Conservation (phyloP, 92 coral and sea anemone genomes). For the Epizoanthus rinbou region DNA sequence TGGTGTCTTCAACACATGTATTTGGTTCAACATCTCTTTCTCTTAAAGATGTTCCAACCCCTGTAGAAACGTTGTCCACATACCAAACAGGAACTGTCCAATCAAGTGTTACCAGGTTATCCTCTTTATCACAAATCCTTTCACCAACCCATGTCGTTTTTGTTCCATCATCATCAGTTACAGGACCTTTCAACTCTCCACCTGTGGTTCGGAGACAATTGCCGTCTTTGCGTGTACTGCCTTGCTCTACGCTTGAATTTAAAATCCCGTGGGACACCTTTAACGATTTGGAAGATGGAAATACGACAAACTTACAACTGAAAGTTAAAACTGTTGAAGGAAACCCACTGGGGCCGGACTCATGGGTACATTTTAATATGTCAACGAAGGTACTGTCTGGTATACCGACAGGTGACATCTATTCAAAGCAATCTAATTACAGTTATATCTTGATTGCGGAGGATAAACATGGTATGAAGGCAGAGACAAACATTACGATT, state of each 20-base stretch:
- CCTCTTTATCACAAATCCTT: not conserved
- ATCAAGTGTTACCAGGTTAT: not conserved
- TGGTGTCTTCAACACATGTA: not conserved
- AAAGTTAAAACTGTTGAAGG: slow-evolving; percentile 22
- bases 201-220: slow-evolving; percentile 19
- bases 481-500: slow-evolving; percentile 36
- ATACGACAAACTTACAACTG: slow-evolving; percentile 38
- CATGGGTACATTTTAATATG: slow-evolving; percentile 44
- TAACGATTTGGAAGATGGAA: slow-evolving; percentile 50
- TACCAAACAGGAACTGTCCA: not conserved
- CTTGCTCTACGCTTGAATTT: slow-evolving; percentile 4
- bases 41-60: not conserved
- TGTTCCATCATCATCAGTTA: not conserved
- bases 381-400: slow-evolving; percentile 31
- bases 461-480: slow-evolving; percentile 43
- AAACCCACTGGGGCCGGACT: slow-evolving; percentile 30
- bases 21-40: not conserved
- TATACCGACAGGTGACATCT: slow-evolving; percentile 30
- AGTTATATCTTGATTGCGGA: slow-evolving; percentile 47
- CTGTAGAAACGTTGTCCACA: not conserved
- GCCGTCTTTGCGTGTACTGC: not conserved
- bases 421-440: slow-evolving; percentile 35
- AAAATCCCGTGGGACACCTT: slow-evolving; percentile 47
- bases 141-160: slow-evolving; percentile 4
- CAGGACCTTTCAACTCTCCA: slow-evolving; percentile 1